A percentile compares a stretch with the other conserved stretches of the same genome.
Conservation (phyloP, 2,113 vertebrate species). For the Telmatochromis sp. region DNA sequence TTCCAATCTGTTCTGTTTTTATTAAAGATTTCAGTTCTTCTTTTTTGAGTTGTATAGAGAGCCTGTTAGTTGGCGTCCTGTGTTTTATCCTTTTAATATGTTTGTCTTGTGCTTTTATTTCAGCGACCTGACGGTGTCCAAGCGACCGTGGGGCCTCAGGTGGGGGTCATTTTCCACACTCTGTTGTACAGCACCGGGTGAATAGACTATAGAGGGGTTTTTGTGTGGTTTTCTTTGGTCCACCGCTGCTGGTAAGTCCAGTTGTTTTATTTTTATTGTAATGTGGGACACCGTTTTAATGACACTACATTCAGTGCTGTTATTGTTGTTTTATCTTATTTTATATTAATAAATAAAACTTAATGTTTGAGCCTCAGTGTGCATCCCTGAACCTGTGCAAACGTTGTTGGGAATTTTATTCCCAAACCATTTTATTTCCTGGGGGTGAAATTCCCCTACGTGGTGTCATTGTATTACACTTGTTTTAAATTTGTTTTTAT, state of each 20-base stretch:
- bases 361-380: background rate
- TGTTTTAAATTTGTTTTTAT: background rate
- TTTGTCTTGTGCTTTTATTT: background rate
- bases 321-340: background rate
- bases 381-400: background rate
- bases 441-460: background rate
- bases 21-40: background rate
- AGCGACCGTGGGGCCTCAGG: background rate
- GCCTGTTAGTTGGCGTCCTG: background rate
- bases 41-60: background rate
- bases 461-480: background rate
- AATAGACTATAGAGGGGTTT: background rate
- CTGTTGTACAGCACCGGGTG: background rate
- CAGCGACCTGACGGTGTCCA: accelerated
- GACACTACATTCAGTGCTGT: background rate
- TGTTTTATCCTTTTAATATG: background rate
- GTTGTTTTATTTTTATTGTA: background rate
- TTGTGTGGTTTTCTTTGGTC: background rate
- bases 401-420: background rate
- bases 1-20: background rate
- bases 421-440: background rate
- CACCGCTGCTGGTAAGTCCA: background rate
- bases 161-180: background rate
- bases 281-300: background rate
- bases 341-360: background rate